Evolutionary conservation across 2,113 vertebrate genomes (phyloP).

Genomic region (Scortum barcoo): DNA sequence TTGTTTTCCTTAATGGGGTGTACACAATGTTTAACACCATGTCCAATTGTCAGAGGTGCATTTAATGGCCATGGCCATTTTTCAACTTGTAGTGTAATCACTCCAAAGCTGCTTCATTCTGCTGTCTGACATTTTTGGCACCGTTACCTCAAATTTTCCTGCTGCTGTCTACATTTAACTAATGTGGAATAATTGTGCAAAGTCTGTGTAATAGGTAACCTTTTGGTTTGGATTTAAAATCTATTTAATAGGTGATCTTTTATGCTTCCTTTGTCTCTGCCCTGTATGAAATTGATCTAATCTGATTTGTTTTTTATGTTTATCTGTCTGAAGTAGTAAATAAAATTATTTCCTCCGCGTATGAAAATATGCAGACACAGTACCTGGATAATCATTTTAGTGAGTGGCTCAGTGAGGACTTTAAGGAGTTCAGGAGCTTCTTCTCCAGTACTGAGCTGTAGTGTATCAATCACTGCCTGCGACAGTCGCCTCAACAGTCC

Average conservation of each 20-base stretch:
- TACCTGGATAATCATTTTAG: constrained; percentile 90
- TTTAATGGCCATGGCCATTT: no score
- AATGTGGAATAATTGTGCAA: background rate
- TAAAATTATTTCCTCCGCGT: background rate
- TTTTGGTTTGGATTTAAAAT: background rate
- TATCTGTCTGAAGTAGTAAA: background rate
- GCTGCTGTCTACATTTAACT: background rate
- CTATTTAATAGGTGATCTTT: constrained; percentile 1
- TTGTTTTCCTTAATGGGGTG: background rate
- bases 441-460: constrained; percentile 86
- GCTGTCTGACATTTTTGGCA: background rate
- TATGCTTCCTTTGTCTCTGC: background rate
- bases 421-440: constrained; percentile 90
- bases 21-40: background rate
- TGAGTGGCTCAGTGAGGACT: constrained; percentile 92
- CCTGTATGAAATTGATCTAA: background rate
- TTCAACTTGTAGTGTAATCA: background rate
- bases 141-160: background rate
- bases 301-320: no score
- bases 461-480: constrained; percentile 79
- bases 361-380: background rate
- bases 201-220: constrained; percentile 15
- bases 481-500: constrained; percentile 87
- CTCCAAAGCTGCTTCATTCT: background rate
- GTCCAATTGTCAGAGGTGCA: background rate